Evolutionary conservation across 30 jellyfish, hydroid and myxozoan genomes (phyloP).

Genomic region (Haliclystus octoradiatus): DNA sequence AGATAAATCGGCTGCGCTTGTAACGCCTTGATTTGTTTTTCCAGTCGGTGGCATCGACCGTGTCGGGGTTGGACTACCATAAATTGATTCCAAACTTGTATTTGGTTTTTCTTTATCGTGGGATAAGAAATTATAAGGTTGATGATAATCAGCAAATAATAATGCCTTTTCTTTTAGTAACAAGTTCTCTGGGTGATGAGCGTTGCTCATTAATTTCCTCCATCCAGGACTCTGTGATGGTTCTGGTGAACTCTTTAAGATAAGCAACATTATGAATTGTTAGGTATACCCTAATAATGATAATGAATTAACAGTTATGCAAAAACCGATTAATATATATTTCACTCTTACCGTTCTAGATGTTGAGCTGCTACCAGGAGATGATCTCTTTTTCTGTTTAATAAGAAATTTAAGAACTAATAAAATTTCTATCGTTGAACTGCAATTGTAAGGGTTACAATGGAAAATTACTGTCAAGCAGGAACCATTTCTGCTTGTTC

Average conservation of each 20-base stretch:
- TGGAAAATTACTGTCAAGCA: too few relatives aligned
- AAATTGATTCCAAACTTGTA: slow-evolving; percentile 84
- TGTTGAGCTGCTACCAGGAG: not conserved
- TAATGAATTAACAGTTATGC: not conserved
- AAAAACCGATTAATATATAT: not conserved
- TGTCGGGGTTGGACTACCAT: slow-evolving; percentile 51
- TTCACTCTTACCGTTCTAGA: not conserved
- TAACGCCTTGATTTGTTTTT: slow-evolving; percentile 16
- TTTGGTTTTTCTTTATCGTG: slow-evolving; percentile 66
- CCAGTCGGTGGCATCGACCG: slow-evolving; percentile 30
- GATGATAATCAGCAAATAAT: slow-evolving; percentile 83
- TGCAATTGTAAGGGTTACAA: too few relatives aligned
- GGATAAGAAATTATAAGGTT: slow-evolving; percentile 71
- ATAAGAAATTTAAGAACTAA: too few relatives aligned
- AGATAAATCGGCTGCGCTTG: slow-evolving; percentile 14
- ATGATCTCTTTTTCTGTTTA: not conserved
- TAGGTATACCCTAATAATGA: too few relatives aligned
- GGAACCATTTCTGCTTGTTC: too few relatives aligned
- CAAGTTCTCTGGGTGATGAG: slow-evolving; percentile 74
- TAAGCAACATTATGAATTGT: too few relatives aligned
- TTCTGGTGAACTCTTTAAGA: slow-evolving; percentile 47
- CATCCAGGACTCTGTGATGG: slow-evolving; percentile 96
- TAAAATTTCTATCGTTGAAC: too few relatives aligned
- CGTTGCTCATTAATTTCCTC: slow-evolving; percentile 84
- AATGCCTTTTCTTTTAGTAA: slow-evolving; percentile 83